Conservation (phyloP, 2,888 invertebrate species). For the Papilio gigon region DNA sequence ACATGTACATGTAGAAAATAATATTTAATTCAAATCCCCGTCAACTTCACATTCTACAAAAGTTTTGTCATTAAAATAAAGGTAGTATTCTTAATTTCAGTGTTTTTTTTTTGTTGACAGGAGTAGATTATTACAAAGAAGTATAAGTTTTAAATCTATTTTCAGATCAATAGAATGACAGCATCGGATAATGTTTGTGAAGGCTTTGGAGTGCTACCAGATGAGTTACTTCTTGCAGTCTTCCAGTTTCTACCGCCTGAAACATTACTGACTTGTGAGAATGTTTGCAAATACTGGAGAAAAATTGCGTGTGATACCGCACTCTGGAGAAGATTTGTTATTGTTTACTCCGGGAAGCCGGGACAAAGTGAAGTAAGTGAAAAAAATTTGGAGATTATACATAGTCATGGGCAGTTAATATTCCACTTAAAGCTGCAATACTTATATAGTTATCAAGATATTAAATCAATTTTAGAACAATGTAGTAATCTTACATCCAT, state of each 20-base stretch:
- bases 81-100: neutral
- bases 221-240: constrained; percentile 69
- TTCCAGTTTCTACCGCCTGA: constrained; percentile 69
- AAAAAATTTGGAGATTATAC: constrained; percentile 61
- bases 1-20: neutral
- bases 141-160: neutral
- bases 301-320: constrained; percentile 60
- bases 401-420: constrained; percentile 62
- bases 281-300: constrained; percentile 69
- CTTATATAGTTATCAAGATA: constrained; percentile 63
- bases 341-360: constrained; percentile 70
- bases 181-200: constrained; percentile 17
- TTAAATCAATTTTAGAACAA: constrained; percentile 61
- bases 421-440: constrained; percentile 68
- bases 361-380: constrained; percentile 65
- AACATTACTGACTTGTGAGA: constrained; percentile 62
- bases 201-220: constrained; percentile 55
- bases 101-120: neutral
- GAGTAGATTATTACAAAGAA: too few species aligned
- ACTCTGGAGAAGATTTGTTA: constrained; percentile 64
- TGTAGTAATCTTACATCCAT: constrained; percentile 67
- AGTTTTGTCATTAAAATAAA: neutral
- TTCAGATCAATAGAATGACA: constrained; percentile 34
- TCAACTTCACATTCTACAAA: neutral
- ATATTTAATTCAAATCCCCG: neutral